Evolutionary conservation across 2,797 vertebrate genomes (phyloP).

Genomic region (Amniataba percoides): DNA sequence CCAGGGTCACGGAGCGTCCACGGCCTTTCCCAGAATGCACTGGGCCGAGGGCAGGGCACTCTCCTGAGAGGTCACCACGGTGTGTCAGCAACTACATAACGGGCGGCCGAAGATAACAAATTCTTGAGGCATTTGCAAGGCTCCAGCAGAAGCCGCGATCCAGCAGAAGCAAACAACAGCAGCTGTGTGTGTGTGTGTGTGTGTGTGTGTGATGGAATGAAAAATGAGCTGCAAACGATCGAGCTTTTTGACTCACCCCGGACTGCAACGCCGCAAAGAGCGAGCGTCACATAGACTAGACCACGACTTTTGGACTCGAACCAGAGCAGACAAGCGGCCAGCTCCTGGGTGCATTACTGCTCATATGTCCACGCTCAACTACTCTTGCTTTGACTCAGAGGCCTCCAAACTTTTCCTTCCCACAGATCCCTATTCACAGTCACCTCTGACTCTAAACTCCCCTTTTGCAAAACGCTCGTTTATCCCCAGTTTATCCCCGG

Average conservation of each 20-base stretch:
- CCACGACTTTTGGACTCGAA: constrained; percentile 44
- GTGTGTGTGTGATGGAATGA: constrained; percentile 16
- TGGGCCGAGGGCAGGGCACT: constrained; percentile 9
- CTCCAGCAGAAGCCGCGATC: constrained; percentile 10
- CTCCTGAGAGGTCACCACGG: constrained; percentile 19
- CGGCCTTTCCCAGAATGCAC: constrained; percentile 44
- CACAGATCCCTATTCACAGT: neutral
- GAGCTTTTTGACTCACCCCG: constrained; percentile 33
- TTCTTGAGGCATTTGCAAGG: constrained; percentile 11
- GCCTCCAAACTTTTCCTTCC: constrained; percentile 30
- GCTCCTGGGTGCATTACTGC: constrained; percentile 24
- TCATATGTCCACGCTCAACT: constrained; percentile 15
- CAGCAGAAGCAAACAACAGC: constrained; percentile 14
- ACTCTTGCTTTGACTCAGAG: neutral
- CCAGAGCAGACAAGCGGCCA: constrained; percentile 41
- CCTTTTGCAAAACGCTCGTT: neutral
- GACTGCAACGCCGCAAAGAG: constrained; percentile 19
- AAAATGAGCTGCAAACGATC: constrained; percentile 26
- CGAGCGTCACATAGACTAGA: constrained; percentile 12
- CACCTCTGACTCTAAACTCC: neutral
- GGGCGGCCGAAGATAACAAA: constrained; percentile 13
- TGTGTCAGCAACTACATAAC: constrained; percentile 27
- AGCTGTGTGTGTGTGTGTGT: neutral
- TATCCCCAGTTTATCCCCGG: constrained; percentile 16
- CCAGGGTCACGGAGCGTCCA: constrained; percentile 15